Evolutionary conservation across 2,888 invertebrate species (phyloP).

Genomic region (Pocota personata): DNA sequence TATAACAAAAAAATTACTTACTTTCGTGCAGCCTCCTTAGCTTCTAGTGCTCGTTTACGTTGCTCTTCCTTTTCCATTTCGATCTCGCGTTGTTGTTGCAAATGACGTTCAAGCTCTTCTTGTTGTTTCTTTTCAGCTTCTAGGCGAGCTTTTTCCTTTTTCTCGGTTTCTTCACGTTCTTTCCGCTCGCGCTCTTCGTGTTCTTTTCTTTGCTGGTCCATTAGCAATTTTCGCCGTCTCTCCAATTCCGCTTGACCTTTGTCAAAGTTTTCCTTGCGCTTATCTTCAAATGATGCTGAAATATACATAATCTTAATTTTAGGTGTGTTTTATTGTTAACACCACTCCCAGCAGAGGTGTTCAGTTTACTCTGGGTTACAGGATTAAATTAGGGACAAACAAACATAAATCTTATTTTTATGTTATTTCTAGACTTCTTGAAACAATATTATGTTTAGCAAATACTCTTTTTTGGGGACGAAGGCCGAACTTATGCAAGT

Average conservation of each 20-base stretch:
- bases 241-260: conserved; percentile 99
- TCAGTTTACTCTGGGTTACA: no score
- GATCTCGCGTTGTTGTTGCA: conserved; percentile 90
- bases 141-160: conserved; percentile 90
- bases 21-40: conserved; percentile 90
- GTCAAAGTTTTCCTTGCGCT: conserved; percentile 98
- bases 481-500: no score
- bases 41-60: conserved; percentile 90
- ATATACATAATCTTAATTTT: background rate
- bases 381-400: no score
- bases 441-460: no score
- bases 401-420: no score
- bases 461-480: no score
- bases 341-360: no score
- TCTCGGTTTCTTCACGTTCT: conserved; percentile 94
- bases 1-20: conserved; percentile 57
- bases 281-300: conserved; percentile 95
- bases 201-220: conserved; percentile 95
- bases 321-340: no score
- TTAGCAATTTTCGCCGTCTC: conserved; percentile 92
- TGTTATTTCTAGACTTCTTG: no score
- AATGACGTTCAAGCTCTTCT: conserved; percentile 92
- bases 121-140: conserved; percentile 91
- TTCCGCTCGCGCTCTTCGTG: conserved; percentile 96
- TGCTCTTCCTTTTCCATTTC: conserved; percentile 91